Conservation (phyloP, 2,113 vertebrate species). For the Camelus dromedarius region DNA sequence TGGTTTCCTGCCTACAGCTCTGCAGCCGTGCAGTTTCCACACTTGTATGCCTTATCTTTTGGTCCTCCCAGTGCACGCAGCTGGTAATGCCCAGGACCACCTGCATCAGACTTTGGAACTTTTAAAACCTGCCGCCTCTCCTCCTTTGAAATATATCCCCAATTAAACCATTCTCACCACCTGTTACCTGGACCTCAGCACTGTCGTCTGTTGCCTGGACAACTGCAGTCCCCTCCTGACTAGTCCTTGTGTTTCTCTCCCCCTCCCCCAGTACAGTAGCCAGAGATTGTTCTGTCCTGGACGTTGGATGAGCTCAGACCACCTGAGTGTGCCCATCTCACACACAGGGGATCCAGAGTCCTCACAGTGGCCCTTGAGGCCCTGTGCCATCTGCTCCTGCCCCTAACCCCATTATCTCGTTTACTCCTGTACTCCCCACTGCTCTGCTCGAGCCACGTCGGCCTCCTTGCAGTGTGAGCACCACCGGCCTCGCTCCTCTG, state of each 20-base stretch:
- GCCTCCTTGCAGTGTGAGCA: background rate
- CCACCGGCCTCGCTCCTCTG: background rate
- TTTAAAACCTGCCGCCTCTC: background rate
- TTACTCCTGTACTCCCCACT: background rate
- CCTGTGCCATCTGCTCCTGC: too few relatives aligned
- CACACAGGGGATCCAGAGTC: background rate
- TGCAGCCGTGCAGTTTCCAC: background rate
- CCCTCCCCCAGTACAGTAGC: background rate
- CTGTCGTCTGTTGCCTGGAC: background rate
- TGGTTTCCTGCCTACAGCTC: background rate
- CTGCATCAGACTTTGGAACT: background rate
- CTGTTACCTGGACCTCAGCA: background rate
- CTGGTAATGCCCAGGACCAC: background rate
- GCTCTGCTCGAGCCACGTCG: background rate
- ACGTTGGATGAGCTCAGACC: background rate
- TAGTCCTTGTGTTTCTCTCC: background rate
- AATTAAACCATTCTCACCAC: background rate
- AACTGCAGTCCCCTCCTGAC: background rate
- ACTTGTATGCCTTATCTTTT: background rate
- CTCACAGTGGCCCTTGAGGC: background rate
- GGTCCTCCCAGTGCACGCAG: background rate
- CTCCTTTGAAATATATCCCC: slow-evolving; percentile 26
- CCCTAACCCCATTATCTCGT: background rate
- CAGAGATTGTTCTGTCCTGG: background rate
- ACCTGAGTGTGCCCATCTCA: background rate